phyloP scores from a whole-genome alignment of 2,113 vertebrate genomes.

The Origma solitaria region DNA sequence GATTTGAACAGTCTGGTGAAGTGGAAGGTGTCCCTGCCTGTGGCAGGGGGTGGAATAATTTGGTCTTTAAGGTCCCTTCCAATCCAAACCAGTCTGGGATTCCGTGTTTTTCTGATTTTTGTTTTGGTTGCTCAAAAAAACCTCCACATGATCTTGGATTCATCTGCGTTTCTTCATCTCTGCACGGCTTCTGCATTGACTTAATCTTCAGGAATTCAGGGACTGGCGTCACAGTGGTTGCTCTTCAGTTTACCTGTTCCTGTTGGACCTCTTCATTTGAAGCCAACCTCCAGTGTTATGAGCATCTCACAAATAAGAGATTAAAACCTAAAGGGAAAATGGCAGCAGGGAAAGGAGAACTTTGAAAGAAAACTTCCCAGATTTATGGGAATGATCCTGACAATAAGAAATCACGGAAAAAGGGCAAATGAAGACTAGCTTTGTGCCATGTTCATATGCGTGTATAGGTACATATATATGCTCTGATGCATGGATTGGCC shows the following conservation, averaged over 20 bases:
- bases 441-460: fast-evolving
- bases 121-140: neutral
- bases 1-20: neutral
- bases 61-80: neutral
- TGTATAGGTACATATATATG: neutral
- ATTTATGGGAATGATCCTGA: neutral
- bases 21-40: fast-evolving
- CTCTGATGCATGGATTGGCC: neutral
- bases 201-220: neutral
- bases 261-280: neutral
- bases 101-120: neutral
- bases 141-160: fast-evolving
- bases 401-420: neutral
- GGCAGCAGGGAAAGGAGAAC: neutral
- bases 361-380: neutral
- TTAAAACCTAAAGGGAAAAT: neutral
- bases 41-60: too few species aligned
- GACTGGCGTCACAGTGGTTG: neutral
- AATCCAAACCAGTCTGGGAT: neutral
- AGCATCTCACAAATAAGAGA: neutral
- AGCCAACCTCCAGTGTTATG: neutral
- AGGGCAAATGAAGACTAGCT: neutral
- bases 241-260: neutral
- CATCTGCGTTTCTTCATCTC: neutral
- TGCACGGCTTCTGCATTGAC: neutral